These are phyloP conservation scores for Passer montanus DNA, from an alignment of 2,113 vertebrate species.

Conservation along the genomic window DNA sequence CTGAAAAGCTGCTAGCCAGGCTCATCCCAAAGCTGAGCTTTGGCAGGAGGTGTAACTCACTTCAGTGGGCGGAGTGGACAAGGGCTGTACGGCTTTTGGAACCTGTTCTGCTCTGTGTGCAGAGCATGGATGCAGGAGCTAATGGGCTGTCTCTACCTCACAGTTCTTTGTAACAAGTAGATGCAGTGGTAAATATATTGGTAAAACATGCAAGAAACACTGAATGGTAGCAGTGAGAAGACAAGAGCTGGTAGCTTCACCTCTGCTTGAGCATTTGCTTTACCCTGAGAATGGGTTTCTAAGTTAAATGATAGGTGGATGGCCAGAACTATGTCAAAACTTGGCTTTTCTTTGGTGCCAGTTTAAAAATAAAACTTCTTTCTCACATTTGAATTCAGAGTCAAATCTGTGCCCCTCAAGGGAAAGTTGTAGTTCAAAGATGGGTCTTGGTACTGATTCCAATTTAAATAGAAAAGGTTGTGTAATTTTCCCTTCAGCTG, in stretches of 20 bases:
- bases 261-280: not conserved
- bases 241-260: not conserved
- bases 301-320: not conserved
- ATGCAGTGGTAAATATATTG: not conserved
- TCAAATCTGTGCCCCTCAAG: not conserved
- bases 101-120: not conserved
- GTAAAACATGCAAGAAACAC: not conserved
- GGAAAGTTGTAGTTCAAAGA: not conserved
- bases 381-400: not conserved
- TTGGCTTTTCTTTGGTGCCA: not conserved
- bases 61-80: not conserved
- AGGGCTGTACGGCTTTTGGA: not conserved
- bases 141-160: not conserved
- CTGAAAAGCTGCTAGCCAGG: not conserved
- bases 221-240: not conserved
- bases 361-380: not conserved
- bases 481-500: not conserved
- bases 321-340: not conserved
- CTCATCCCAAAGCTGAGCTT: not conserved
- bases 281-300: not conserved
- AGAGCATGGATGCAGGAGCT: not conserved
- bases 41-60: not conserved
- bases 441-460: not conserved
- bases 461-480: not conserved
- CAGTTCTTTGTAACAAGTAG: not conserved